Conservation (phyloP, 2,113 vertebrate genomes). For the Brachypteracias leptosomus region DNA sequence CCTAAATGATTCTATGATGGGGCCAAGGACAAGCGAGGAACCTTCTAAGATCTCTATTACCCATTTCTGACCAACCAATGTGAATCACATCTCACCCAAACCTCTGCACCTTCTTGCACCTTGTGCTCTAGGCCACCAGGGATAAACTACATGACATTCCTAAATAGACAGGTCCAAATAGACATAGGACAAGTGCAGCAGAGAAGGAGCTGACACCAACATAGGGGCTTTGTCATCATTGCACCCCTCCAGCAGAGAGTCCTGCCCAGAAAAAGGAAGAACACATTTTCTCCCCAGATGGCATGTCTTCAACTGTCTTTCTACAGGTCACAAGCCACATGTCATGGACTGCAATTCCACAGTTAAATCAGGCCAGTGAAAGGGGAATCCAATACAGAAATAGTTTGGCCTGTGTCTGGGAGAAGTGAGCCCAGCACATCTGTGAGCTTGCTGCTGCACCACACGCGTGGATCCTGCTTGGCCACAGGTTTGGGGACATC, state of each 20-base stretch:
- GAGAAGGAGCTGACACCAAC: background rate
- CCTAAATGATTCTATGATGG: background rate
- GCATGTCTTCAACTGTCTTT: background rate
- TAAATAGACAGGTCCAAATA: background rate
- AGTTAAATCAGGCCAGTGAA: background rate
- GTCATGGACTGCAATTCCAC: background rate
- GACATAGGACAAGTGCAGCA: rapidly evolving
- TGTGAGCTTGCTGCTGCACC: background rate
- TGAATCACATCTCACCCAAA: background rate
- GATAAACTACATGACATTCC: background rate
- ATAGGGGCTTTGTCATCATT: background rate
- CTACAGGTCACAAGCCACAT: background rate
- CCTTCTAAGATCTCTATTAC: background rate
- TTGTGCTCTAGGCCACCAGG: background rate
- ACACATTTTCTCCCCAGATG: background rate
- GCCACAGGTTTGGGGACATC: background rate
- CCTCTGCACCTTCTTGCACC: background rate
- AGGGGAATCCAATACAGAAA: background rate
- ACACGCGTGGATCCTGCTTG: background rate
- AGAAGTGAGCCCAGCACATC: background rate
- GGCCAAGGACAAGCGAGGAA: background rate
- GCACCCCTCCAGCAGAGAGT: background rate
- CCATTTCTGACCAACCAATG: rapidly evolving
- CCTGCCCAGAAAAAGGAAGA: background rate
- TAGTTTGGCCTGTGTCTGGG: background rate